Evolutionary conservation across 64 coral and sea anemone genomes (phyloP).

Genomic region (Montipora efflorescens): DNA sequence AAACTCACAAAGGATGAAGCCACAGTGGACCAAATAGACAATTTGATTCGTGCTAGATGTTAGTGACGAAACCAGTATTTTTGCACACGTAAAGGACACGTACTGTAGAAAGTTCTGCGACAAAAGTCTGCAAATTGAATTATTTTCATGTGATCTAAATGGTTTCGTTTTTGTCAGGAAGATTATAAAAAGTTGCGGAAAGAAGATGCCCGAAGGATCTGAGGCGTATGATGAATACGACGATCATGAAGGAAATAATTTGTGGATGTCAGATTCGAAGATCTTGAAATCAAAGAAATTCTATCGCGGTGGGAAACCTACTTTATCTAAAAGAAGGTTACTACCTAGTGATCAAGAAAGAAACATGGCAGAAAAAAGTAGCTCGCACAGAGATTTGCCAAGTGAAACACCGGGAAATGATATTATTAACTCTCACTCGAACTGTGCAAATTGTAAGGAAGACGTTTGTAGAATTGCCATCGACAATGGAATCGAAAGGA

Average conservation of each 20-base stretch:
- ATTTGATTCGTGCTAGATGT: too few species aligned
- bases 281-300: background rate
- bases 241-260: background rate
- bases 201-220: background rate
- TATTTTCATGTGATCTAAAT: background rate
- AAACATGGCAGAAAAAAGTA: background rate
- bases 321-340: background rate
- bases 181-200: background rate
- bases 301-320: background rate
- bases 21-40: too few species aligned
- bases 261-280: background rate
- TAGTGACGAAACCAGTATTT: too few species aligned
- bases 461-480: background rate
- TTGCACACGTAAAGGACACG: too few species aligned
- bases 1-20: background rate
- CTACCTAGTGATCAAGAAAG: background rate
- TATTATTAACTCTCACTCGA: background rate
- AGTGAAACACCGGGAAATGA: background rate
- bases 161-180: constrained; percentile 1
- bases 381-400: background rate
- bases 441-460: background rate
- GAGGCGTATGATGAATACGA: background rate
- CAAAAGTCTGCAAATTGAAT: background rate
- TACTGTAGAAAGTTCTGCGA: too few species aligned
- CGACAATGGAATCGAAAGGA: background rate